These are phyloP conservation scores for Hermaeophaga mercurialis DNA, from an alignment of 2,888 invertebrate genomes.

Conservation along the genomic window DNA sequence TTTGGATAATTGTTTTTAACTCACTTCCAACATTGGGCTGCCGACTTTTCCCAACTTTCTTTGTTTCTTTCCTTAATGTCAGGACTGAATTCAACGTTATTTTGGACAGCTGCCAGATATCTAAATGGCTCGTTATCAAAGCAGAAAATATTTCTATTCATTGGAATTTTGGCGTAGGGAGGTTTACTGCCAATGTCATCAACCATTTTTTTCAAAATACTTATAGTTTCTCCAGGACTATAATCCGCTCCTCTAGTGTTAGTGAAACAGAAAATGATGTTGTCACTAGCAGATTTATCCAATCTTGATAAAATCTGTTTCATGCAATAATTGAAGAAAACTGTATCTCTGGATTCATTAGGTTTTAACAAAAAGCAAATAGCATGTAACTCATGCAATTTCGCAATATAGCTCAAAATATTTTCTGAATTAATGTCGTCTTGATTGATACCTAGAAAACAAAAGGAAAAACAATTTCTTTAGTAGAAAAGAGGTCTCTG, in stretches of 20 bases:
- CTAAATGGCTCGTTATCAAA: slow-evolving; percentile 53
- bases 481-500: too few species aligned
- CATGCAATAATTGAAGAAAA: slow-evolving; percentile 50
- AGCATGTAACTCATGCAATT: slow-evolving; percentile 48
- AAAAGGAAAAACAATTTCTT: neutral
- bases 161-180: slow-evolving; percentile 39
- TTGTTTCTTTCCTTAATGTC: slow-evolving; percentile 24
- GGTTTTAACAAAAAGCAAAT: slow-evolving; percentile 50
- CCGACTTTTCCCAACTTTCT: slow-evolving; percentile 43
- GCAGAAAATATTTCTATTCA: slow-evolving; percentile 49
- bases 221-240: slow-evolving; percentile 44
- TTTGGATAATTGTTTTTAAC: slow-evolving; percentile 25
- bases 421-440: slow-evolving; percentile 45
- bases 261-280: slow-evolving; percentile 53
- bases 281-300: slow-evolving; percentile 50
- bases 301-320: slow-evolving; percentile 50
- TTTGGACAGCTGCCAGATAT: slow-evolving; percentile 47
- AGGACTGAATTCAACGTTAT: slow-evolving; percentile 36
- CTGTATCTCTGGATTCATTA: slow-evolving; percentile 46
- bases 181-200: slow-evolving; percentile 40
- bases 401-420: slow-evolving; percentile 47
- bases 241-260: slow-evolving; percentile 39
- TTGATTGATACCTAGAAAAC: slow-evolving; percentile 38
- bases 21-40: slow-evolving; percentile 44
- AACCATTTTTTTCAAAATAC: slow-evolving; percentile 41